Evolutionary conservation across 2,888 invertebrate species (phyloP).

Genomic region (Schrankia costaestrigalis): DNA sequence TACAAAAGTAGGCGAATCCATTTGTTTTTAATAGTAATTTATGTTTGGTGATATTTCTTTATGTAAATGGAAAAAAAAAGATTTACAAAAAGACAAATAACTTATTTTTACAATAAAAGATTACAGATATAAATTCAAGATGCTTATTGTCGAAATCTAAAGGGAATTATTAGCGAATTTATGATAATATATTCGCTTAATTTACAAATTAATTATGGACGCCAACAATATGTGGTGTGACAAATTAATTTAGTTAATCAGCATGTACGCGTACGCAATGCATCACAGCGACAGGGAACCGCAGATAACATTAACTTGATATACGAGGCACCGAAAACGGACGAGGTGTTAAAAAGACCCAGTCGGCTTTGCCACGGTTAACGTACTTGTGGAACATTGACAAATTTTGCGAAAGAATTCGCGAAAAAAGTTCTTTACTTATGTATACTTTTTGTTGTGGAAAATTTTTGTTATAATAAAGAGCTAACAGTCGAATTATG

Average conservation of each 20-base stretch:
- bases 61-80: conserved; percentile 4
- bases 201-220: conserved; percentile 56
- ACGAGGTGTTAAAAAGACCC: conserved; percentile 53
- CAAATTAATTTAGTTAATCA: conserved; percentile 79
- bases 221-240: conserved; percentile 49
- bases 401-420: conserved; percentile 33
- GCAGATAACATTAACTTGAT: conserved; percentile 74
- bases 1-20: conserved; percentile 24
- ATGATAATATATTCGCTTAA: conserved; percentile 37
- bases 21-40: conserved; percentile 23
- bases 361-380: conserved; percentile 40
- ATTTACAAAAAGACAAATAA: conserved; percentile 4
- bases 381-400: conserved; percentile 43
- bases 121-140: background rate
- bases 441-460: too few relatives aligned
- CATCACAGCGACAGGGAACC: conserved; percentile 67
- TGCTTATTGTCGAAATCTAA: conserved; percentile 6
- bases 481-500: too few relatives aligned
- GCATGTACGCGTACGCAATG: conserved; percentile 63
- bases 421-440: conserved; percentile 28
- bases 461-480: too few relatives aligned
- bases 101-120: conserved; percentile 4
- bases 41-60: conserved; percentile 9
- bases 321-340: conserved; percentile 59
- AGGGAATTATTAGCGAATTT: conserved; percentile 12